Conservation (phyloP, 2,113 vertebrate genomes). For the Phainopepla nitens region DNA sequence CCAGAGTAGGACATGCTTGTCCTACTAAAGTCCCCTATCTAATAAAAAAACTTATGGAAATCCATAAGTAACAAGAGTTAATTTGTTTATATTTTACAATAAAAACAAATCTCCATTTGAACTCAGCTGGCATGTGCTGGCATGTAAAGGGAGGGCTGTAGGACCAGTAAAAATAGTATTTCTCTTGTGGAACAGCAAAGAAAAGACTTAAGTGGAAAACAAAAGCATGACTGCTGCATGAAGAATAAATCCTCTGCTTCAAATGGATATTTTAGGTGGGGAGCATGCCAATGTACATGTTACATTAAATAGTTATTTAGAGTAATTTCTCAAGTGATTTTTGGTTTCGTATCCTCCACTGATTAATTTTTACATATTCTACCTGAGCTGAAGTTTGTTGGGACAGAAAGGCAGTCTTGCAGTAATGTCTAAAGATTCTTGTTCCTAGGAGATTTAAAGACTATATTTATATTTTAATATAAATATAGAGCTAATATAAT, state of each 20-base stretch:
- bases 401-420: neutral
- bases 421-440: neutral
- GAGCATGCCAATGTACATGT: neutral
- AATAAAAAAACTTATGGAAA: neutral
- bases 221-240: neutral
- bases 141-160: neutral
- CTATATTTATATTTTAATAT: neutral
- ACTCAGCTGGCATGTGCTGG: neutral
- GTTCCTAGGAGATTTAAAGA: neutral
- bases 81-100: neutral
- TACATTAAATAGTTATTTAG: neutral
- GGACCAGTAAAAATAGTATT: neutral
- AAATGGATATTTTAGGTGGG: neutral
- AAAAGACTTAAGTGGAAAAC: neutral
- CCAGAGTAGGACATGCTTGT: neutral
- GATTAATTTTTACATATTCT: conserved; percentile 24
- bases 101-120: neutral
- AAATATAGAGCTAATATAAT: neutral
- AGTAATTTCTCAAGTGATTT: neutral
- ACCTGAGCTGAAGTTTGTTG: neutral
- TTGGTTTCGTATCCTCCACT: neutral
- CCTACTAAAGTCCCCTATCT: neutral
- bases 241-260: neutral
- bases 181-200: neutral
- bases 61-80: rapidly evolving